Evolutionary conservation across 2,113 vertebrate species (phyloP).

Genomic region (Tautogolabrus adspersus): DNA sequence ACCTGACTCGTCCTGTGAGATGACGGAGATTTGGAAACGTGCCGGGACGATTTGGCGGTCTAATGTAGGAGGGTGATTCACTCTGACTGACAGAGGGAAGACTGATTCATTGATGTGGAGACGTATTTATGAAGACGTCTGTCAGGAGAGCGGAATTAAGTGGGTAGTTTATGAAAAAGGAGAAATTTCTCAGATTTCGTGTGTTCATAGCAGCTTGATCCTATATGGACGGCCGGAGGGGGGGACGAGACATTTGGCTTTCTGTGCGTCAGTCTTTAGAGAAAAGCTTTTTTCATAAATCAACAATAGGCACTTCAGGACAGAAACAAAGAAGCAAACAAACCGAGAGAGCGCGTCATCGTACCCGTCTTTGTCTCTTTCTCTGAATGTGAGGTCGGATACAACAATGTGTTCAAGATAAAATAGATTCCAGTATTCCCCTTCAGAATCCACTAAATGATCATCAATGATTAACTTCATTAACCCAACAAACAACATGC

Average conservation of each 20-base stretch:
- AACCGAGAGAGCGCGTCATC: conserved; percentile 39
- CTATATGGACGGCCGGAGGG: not conserved
- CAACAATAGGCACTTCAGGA: conserved; percentile 66
- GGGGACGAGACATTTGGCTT: conserved; percentile 2
- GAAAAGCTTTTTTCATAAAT: conserved; percentile 46
- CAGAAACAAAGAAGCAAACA: conserved; percentile 65
- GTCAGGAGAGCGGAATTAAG: conserved; percentile 43
- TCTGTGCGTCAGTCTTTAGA: conserved; percentile 38
- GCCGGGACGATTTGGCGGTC: not conserved
- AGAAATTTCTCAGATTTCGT: conserved; percentile 1
- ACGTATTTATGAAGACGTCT: conserved; percentile 37
- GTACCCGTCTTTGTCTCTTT: conserved; percentile 45
- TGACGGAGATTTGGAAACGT: conserved; percentile 47
- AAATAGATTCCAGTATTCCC: not conserved
- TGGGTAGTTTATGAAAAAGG: conserved; percentile 5
- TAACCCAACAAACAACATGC: not conserved
- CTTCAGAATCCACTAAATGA: not conserved
- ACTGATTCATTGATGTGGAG: conserved; percentile 59
- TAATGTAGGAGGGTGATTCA: conserved; percentile 70
- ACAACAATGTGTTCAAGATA: conserved; percentile 5
- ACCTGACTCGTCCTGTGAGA: conserved; percentile 24
- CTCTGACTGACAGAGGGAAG: conserved; percentile 54
- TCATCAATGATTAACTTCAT: not conserved
- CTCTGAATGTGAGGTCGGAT: conserved; percentile 43
- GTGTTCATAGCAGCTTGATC: not conserved